Conservation (phyloP, 1,140 invertebrate genomes). For the Apis laboriosa region DNA sequence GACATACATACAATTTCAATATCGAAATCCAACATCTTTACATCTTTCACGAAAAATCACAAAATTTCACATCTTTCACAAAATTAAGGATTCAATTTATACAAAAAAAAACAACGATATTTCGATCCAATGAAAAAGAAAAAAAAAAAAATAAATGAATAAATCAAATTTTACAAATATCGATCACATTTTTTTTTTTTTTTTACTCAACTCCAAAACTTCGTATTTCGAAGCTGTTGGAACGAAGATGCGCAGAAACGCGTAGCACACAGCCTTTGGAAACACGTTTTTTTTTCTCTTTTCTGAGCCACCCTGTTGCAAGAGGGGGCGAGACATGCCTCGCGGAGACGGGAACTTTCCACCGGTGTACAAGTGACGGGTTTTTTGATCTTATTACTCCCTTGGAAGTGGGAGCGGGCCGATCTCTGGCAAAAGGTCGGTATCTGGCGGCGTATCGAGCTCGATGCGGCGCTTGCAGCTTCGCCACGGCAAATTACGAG, state of each 20-base stretch:
- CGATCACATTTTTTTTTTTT: no score
- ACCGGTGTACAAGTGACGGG: slow-evolving; percentile 5
- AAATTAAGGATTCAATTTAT: no score
- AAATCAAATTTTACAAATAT: no score
- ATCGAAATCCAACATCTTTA: no score
- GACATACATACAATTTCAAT: no score
- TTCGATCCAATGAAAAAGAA: no score
- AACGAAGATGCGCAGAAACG: no score
- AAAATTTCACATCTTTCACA: no score
- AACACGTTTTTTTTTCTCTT: not conserved
- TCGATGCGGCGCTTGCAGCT: slow-evolving; percentile 36
- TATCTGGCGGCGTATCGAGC: slow-evolving; percentile 57
- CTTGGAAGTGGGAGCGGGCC: slow-evolving; percentile 43
- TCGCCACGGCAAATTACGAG: slow-evolving; percentile 38
- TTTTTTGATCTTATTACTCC: slow-evolving; percentile 54
- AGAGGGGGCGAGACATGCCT: slow-evolving; percentile 17
- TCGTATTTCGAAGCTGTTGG: not conserved
- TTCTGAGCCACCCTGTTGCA: slow-evolving; percentile 1
- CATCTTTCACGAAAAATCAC: no score
- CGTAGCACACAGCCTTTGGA: not conserved
- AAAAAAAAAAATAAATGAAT: no score
- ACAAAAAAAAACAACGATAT: no score
- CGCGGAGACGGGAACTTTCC: slow-evolving; percentile 42
- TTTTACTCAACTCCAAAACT: no score
- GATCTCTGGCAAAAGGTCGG: slow-evolving; percentile 48